Evolutionary conservation across 2,797 vertebrate species (phyloP), one percentile per base, ranked within the genome.

Genomic region (Neosilurus hyrtlii): DNA sequence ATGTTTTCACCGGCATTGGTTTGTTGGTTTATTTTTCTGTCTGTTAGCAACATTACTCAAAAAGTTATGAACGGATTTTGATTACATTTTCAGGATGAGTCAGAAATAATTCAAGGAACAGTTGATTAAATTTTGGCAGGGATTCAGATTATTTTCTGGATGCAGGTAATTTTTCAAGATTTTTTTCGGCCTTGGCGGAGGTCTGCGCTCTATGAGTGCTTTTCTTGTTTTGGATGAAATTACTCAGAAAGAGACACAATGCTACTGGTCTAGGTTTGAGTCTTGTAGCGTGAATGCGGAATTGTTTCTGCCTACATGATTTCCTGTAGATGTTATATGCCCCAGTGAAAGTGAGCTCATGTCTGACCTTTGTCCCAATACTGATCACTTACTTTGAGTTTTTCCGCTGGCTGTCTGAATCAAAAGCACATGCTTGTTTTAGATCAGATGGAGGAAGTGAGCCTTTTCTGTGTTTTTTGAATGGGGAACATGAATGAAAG

Each of bases 341-440:
- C 7, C 4, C 6, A 70, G 24, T 52, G 26, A 76, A 35, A 62
- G 72, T 77, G 54, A 81, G 73, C 65, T 81, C 57, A 81, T 59
- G 16, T 65, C 66, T 63, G 79, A 77, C 4, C 73, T 63, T 84
- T 84, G 65, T 43, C 43, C 72, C n/a, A 6, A 54, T 76, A 62
- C 54, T 68, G 24, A 16, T 43, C 26, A 66, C 11, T 14, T 30
- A 62, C 59, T 66, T n/a, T 71, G 68, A 43, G 35, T 20, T 68
- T 22, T 37, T 68, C 37, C 56, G 35, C 56, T 56, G 56, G 52
- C 49, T 76, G 56, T 77, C 56, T 63, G 72, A 66, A 56, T 77
- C 35, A 56, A 77, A 77, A 75, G 37, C 83, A 75, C 66, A 74
- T 3, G 24, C 14, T 18, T 37, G 26, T 35, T 2, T 62, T 16